Conservation (phyloP, 2,797 vertebrate species). For the Pampus argenteus region DNA sequence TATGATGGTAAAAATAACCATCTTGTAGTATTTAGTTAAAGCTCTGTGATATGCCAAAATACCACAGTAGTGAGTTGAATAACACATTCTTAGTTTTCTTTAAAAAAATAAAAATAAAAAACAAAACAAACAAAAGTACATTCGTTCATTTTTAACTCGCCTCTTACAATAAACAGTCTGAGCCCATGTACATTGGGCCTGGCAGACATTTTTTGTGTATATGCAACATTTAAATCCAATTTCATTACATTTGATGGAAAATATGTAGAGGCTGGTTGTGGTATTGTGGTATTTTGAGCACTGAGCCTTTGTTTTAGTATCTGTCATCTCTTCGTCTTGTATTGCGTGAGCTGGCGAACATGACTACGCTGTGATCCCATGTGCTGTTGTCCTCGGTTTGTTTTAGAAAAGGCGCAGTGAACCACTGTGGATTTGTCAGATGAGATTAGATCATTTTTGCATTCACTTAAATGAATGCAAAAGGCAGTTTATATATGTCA, state of each 20-base stretch:
- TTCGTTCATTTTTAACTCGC: conserved; percentile 2
- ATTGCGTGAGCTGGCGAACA: conserved; percentile 54
- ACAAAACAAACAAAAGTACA: not conserved
- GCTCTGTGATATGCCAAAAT: conserved; percentile 6
- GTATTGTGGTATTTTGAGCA: conserved; percentile 50
- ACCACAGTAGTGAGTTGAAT: conserved; percentile 7
- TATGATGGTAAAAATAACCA: conserved; percentile 35
- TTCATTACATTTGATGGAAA: conserved; percentile 66
- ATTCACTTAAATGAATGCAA: conserved; percentile 20
- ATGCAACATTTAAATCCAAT: conserved; percentile 45
- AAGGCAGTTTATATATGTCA: not conserved
- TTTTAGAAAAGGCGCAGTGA: conserved; percentile 36
- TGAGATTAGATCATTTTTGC: conserved; percentile 10
- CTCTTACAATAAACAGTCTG: conserved; percentile 23
- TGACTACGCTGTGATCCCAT: not conserved
- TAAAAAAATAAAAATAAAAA: not conserved
- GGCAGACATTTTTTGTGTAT: conserved; percentile 20
- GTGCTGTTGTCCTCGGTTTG: conserved; percentile 45
- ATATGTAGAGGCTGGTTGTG: conserved; percentile 58
- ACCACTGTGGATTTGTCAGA: conserved; percentile 18
- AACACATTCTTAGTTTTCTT: conserved; percentile 1
- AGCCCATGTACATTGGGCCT: not conserved
- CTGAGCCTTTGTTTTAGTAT: conserved; percentile 58
- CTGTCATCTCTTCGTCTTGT: conserved; percentile 44
- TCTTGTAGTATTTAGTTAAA: conserved; percentile 18